These are phyloP conservation scores for Lottia scabra DNA, from an alignment of 2,888 invertebrate species.

Conservation along the genomic window DNA sequence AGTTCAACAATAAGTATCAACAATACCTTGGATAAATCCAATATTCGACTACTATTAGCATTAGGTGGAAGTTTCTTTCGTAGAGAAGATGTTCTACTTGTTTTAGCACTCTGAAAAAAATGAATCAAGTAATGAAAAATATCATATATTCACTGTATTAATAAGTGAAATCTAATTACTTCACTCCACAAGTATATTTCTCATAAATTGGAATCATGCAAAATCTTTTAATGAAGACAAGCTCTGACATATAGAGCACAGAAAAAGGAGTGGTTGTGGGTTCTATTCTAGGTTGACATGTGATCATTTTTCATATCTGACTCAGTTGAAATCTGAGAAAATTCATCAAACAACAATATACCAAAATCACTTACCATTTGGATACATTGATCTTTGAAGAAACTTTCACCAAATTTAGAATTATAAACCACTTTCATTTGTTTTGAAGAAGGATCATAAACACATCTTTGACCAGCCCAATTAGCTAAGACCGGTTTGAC, in stretches of 20 bases:
- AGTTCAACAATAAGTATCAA: too few relatives aligned
- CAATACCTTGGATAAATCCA: too few relatives aligned
- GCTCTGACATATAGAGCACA: too few relatives aligned
- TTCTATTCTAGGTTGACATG: too few relatives aligned
- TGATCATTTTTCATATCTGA: not conserved
- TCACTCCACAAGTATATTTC: too few relatives aligned
- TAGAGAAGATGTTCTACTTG: not conserved
- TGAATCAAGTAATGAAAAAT: not conserved
- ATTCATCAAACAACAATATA: not conserved
- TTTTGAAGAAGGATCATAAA: constrained; percentile 28
- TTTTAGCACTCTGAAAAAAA: not conserved
- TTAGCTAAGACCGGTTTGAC: constrained; percentile 50
- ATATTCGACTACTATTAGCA: too few relatives aligned
- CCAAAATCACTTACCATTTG: constrained; percentile 5
- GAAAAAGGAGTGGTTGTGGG: too few relatives aligned
- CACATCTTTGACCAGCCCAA: constrained; percentile 48
- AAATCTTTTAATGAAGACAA: too few relatives aligned
- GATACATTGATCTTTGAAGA: constrained; percentile 5
- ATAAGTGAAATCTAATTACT: too few relatives aligned
- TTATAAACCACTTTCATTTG: constrained; percentile 25
- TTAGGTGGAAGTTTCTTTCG: too few relatives aligned
- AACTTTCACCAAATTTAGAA: constrained; percentile 30
- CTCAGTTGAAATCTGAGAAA: not conserved
- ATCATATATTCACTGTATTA: too few relatives aligned
- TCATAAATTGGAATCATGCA: too few relatives aligned